Conservation (phyloP, 2,888 invertebrate species). For the Drosophila mercatorum region DNA sequence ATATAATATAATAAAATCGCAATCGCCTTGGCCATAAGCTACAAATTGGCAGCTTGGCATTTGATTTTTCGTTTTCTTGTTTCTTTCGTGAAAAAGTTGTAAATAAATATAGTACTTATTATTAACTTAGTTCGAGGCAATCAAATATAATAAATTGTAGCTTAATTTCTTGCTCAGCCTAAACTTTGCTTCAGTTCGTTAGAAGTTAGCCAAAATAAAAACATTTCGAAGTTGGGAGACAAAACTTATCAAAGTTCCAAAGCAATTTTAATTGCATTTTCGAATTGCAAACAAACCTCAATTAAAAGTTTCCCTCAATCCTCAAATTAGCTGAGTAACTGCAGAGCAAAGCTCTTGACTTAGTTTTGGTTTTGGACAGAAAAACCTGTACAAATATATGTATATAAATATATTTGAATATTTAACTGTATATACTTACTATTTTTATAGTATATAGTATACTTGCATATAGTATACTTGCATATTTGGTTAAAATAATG, state of each 20-base stretch:
- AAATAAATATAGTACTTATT: constrained; percentile 60
- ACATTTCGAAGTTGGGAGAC: constrained; percentile 1
- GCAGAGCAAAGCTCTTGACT: constrained; percentile 9
- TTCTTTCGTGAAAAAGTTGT: constrained; percentile 25
- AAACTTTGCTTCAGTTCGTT: constrained; percentile 15
- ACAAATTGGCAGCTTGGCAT: constrained; percentile 47
- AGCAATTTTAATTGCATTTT: constrained; percentile 65
- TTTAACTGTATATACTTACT: background rate
- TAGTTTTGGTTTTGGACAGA: constrained; percentile 6
- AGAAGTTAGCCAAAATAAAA: constrained; percentile 21
- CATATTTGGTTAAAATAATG: too few relatives aligned
- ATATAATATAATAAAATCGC: constrained; percentile 6
- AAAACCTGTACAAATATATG: background rate
- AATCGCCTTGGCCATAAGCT: constrained; percentile 60
- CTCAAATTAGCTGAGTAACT: constrained; percentile 37
- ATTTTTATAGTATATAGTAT: background rate
- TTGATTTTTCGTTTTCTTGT: constrained; percentile 21
- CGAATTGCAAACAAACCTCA: constrained; percentile 54
- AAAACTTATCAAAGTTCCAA: constrained; percentile 43
- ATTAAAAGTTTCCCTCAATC: constrained; percentile 63
- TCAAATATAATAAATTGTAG: constrained; percentile 16
- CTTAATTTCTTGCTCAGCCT: constrained; percentile 16
- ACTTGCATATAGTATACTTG: too few relatives aligned
- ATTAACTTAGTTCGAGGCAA: constrained; percentile 18
- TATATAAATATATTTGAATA: background rate